Conservation (phyloP, 2,888 invertebrate genomes). For the Labia minor region DNA sequence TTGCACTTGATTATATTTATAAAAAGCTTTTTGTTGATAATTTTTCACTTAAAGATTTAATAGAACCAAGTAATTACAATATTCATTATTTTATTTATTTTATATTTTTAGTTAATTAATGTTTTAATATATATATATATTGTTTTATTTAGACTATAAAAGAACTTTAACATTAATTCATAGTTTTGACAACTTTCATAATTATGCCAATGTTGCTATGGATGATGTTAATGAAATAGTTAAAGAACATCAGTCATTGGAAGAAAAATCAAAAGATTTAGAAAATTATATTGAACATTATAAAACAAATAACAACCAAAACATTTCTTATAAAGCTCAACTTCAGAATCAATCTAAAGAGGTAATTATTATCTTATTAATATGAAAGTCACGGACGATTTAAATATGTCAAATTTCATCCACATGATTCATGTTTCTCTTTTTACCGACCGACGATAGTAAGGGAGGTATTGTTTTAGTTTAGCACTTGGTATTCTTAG, state of each 20-base stretch:
- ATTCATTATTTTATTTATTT: too few relatives aligned
- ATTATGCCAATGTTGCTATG: neutral
- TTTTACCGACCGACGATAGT: too few relatives aligned
- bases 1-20: neutral
- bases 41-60: neutral
- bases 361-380: neutral
- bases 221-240: neutral
- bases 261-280: neutral
- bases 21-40: neutral
- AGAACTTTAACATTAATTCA: neutral
- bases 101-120: too few relatives aligned
- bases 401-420: too few relatives aligned
- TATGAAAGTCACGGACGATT: too few relatives aligned
- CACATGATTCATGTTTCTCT: too few relatives aligned
- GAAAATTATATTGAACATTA: neutral
- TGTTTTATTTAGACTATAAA: neutral
- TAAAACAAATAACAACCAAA: neutral
- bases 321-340: neutral
- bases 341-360: neutral
- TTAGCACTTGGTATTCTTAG: too few relatives aligned
- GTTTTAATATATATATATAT: neutral
- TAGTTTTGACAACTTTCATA: neutral
- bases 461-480: too few relatives aligned
- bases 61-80: neutral
- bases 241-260: neutral